Conservation (phyloP, 53 echinoderm and acorn worm genomes). For the Zoroaster sp. region DNA sequence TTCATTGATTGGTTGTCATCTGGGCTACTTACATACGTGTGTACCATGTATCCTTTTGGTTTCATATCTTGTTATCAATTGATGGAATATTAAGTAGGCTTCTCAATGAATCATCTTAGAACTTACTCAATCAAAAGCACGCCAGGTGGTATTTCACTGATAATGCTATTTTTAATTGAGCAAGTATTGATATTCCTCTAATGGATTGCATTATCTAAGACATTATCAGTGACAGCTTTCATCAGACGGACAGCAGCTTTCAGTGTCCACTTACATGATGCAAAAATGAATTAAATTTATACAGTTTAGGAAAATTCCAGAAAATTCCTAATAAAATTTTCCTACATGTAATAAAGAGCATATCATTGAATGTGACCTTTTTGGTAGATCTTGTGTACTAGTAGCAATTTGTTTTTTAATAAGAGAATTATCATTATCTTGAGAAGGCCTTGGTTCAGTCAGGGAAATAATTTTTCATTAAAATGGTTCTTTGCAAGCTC, state of each 20-base stretch:
- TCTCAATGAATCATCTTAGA: neutral
- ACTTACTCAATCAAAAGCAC: neutral
- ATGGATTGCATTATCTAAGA: constrained; percentile 41
- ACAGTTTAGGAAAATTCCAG: neutral
- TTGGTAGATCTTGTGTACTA: neutral
- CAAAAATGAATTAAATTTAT: neutral
- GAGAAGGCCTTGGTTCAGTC: neutral
- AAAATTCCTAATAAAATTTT: neutral
- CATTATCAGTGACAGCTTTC: neutral
- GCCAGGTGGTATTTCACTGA: constrained; percentile 30
- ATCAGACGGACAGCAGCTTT: neutral
- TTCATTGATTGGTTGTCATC: no score
- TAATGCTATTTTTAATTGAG: constrained; percentile 25
- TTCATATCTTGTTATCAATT: neutral
- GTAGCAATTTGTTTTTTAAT: neutral
- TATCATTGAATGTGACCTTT: neutral
- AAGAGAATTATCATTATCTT: constrained; percentile 14
- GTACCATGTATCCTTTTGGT: neutral
- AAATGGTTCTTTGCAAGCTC: constrained; percentile 8
- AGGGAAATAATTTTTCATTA: constrained; percentile 1
- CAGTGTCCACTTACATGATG: neutral
- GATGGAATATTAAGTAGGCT: neutral
- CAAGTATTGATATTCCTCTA: constrained; percentile 42
- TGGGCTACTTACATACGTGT: no score
- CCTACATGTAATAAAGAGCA: neutral